A percentile compares a stretch with the other conserved stretches of the same genome.
These are phyloP conservation scores for Sapayoa aenigma DNA, from an alignment of 2,113 vertebrate species.

Conservation along the genomic window DNA sequence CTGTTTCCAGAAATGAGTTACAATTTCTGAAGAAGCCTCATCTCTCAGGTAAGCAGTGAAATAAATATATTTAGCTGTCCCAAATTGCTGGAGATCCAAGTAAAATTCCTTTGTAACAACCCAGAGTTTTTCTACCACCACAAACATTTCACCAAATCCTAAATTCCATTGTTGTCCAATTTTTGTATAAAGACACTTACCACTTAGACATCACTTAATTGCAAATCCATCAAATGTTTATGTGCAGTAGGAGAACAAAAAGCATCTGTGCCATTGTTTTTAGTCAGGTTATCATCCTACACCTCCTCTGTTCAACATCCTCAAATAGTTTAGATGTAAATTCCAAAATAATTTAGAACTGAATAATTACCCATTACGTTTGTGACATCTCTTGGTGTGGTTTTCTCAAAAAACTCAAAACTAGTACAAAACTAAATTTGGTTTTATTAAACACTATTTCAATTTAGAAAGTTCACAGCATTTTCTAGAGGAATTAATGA, in stretches of 20 bases:
- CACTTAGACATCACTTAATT: neutral
- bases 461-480: slow-evolving; percentile 40
- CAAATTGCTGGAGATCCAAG: neutral
- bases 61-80: neutral
- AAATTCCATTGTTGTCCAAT: neutral
- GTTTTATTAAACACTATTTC: neutral
- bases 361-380: neutral
- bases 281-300: slow-evolving; percentile 25
- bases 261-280: neutral
- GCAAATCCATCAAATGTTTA: slow-evolving; percentile 1
- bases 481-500: slow-evolving; percentile 62
- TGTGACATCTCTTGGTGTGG: neutral
- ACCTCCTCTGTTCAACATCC: neutral
- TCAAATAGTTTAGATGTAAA: neutral
- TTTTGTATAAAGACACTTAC: neutral
- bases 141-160: neutral
- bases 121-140: neutral
- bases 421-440: neutral
- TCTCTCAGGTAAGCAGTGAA: neutral
- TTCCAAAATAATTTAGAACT: neutral
- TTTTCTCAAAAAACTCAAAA: neutral
- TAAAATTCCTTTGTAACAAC: neutral
- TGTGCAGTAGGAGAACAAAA: neutral
- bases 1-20: neutral
- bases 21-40: neutral